A percentile compares a stretch with the other conserved stretches of the same genome.
Conservation (phyloP, 2,797 vertebrate species). For the Mareca penelope region DNA sequence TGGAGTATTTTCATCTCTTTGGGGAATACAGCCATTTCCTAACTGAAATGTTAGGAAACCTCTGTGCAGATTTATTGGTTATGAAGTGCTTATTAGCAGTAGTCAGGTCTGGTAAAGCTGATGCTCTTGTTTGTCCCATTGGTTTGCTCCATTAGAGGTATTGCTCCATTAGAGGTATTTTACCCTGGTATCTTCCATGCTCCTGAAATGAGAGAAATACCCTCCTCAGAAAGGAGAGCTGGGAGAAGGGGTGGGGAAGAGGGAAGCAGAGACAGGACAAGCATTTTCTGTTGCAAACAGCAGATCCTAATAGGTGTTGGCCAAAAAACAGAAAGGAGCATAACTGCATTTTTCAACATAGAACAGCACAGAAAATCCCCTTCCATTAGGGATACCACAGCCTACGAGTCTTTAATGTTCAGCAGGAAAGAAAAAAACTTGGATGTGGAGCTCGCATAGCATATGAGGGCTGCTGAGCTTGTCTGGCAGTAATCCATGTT, state of each 20-base stretch:
- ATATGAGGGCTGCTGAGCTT: not conserved
- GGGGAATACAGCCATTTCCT: not conserved
- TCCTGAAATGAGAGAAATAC: not conserved
- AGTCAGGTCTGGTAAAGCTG: not conserved
- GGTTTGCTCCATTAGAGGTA: fast-evolving
- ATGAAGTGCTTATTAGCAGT: not conserved
- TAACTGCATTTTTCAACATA: fast-evolving
- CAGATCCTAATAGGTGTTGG: not conserved
- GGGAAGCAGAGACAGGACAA: not conserved
- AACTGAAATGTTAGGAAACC: not conserved
- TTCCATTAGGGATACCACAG: not conserved
- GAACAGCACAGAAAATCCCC: not conserved
- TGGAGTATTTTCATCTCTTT: not conserved
- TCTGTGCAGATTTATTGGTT: not conserved
- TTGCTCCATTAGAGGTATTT: fast-evolving
- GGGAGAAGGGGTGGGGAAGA: not conserved
- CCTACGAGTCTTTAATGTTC: fast-evolving
- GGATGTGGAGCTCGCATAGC: not conserved
- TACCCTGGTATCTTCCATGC: fast-evolving
- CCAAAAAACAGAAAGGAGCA: no score
- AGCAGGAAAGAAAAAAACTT: fast-evolving
- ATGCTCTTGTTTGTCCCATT: fast-evolving
- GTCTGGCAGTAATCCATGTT: fast-evolving
- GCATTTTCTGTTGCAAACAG: fast-evolving
- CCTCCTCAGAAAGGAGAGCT: no score